phyloP scores from a whole-genome alignment of 2,113 vertebrate species.

The Rhynchomys soricoides region DNA sequence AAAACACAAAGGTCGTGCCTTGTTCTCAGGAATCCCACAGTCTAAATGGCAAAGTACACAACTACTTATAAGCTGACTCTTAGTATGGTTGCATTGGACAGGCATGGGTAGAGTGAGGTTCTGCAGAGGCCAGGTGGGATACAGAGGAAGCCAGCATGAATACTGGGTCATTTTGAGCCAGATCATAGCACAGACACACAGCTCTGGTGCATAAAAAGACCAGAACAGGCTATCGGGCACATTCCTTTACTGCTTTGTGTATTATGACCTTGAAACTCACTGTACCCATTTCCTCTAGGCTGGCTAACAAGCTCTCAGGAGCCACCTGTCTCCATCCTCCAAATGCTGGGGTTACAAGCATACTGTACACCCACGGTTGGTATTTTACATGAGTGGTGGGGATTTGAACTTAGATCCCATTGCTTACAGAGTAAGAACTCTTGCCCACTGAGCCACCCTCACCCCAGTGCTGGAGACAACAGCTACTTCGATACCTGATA shows the following conservation, averaged over 20 bases:
- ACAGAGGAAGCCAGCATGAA: fast-evolving
- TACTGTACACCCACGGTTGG: neutral
- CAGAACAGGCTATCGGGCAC: neutral
- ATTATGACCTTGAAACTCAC: neutral
- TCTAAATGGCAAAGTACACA: neutral
- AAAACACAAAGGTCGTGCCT: fast-evolving
- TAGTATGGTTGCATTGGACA: neutral
- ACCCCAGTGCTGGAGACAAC: neutral
- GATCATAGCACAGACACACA: neutral
- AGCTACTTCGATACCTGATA: neutral
- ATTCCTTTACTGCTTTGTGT: neutral
- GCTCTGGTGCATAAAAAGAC: neutral
- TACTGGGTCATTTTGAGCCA: fast-evolving
- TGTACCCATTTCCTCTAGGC: neutral
- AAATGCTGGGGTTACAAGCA: neutral
- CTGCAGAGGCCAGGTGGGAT: neutral
- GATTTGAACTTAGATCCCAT: neutral
- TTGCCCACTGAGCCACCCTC: neutral
- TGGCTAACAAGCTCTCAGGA: neutral
- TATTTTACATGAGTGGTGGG: neutral
- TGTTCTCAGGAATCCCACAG: neutral
- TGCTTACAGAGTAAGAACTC: neutral
- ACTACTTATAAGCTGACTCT: fast-evolving
- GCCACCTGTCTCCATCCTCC: neutral
- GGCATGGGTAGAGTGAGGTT: fast-evolving